Evolutionary conservation across 2,888 invertebrate species (phyloP), one percentile per base, ranked within the genome.

Genomic region (Litoditis marina): DNA sequence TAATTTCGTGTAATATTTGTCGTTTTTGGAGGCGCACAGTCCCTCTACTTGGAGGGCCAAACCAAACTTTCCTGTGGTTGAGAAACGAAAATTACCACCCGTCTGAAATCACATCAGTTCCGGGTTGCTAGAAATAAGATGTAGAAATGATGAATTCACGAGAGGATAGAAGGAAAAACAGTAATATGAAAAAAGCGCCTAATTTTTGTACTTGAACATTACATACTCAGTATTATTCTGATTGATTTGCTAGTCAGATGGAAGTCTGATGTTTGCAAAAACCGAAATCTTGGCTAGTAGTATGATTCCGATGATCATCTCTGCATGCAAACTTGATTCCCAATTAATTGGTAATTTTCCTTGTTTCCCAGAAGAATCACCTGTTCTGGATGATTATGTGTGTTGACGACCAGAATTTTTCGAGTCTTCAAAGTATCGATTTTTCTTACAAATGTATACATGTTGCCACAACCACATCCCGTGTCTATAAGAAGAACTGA

Each of bases 351-450:
- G n/a, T n/a, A n/a, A n/a, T n/a, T n/a, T n/a, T n/a, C n/a, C n/a
- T n/a, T n/a, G n/a, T n/a, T n/a, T n/a, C n/a, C n/a, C 8, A 52
- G 7, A 50, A 39, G 5, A 6, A 22, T 27, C 51, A 74, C 74
- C 69, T 75, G 75, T 66, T 73, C 75, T 11, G 73, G 69, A 63
- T 75, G 75, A 54, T 75, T 75, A 63, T 75, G 75, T 36, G 75
- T 75, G 57, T 73, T 75, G 44, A 75, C 68, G 36, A 75, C 75
- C 47, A 75, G 68, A 30, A 75, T 63, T 57, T 65, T 66, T 53
- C 62, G 36, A 49, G 69, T 65, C 32, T 68, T 60, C 59, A 73
- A 60, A 47, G 70, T 65, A 16, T 64, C 63, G 19, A 71, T 46
- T 13, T 66, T 62, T 51, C 68, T 68, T 25, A 73, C 52, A 60